Conservation (phyloP, 2,888 invertebrate genomes). For the Drosophila kambysellisi region DNA sequence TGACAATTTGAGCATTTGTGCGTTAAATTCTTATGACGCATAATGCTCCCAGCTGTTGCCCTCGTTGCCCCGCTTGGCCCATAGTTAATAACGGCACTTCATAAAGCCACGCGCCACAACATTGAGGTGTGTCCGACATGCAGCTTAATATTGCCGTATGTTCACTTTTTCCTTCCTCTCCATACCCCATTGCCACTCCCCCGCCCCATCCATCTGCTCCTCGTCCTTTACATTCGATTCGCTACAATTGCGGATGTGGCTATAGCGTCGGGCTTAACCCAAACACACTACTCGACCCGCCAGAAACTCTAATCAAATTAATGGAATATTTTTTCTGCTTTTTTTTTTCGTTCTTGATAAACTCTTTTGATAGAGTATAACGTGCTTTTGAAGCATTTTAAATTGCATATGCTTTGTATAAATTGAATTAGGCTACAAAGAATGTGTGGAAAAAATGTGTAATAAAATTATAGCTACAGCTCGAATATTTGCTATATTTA, state of each 20-base stretch:
- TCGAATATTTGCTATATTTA: background rate
- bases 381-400: background rate
- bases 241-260: constrained; percentile 27
- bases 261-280: constrained; percentile 14
- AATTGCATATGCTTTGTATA: background rate
- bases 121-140: constrained; percentile 71
- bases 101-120: constrained; percentile 60
- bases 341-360: constrained; percentile 5
- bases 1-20: constrained; percentile 80
- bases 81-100: constrained; percentile 74
- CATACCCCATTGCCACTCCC: background rate
- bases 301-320: constrained; percentile 75
- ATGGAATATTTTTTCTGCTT: constrained; percentile 63
- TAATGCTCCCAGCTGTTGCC: constrained; percentile 49
- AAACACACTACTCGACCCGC: constrained; percentile 27
- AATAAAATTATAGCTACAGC: background rate
- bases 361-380: constrained; percentile 27
- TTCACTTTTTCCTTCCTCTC: constrained; percentile 5
- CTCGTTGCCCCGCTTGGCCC: constrained; percentile 2
- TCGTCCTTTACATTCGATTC: constrained; percentile 31
- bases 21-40: constrained; percentile 80
- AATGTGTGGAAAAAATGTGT: background rate
- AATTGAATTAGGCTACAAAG: background rate
- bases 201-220: background rate
- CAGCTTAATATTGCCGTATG: constrained; percentile 44